phyloP scores from a whole-genome alignment of 2,888 invertebrate genomes.

The Imbricaverruca yamaguchii region DNA sequence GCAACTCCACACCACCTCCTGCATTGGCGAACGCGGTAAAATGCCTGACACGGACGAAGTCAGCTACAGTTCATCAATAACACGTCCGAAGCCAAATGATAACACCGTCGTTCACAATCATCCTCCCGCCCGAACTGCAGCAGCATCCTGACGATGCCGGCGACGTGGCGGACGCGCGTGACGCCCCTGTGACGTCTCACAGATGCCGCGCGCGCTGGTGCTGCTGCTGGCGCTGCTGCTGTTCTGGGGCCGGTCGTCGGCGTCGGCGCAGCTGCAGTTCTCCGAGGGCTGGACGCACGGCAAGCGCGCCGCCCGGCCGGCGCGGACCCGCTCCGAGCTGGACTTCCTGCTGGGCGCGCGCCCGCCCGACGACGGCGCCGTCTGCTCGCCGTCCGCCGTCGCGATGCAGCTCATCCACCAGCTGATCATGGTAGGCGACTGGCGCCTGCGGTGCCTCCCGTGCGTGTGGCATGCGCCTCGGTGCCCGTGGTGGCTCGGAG shows the following conservation, averaged over 20 bases:
- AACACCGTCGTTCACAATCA: no score
- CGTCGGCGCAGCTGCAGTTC: not conserved
- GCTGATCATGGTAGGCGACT: not conserved
- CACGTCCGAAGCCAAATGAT: no score
- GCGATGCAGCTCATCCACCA: not conserved
- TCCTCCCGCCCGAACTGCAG: no score
- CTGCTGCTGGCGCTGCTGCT: slow-evolving; percentile 13
- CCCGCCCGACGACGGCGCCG: not conserved
- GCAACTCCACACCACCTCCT: no score
- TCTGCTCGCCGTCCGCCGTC: not conserved
- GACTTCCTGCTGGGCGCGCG: not conserved
- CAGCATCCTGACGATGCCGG: no score
- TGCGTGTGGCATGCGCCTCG: no score
- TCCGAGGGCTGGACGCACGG: slow-evolving; percentile 1
- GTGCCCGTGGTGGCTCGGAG: no score
- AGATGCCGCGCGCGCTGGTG: not conserved
- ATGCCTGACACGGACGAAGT: no score
- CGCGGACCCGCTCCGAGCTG: not conserved
- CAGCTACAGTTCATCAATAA: no score
- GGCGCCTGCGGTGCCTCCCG: no score
- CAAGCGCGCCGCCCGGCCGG: not conserved
- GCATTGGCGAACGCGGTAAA: no score
- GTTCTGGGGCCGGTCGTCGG: not conserved
- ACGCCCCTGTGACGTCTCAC: not conserved
- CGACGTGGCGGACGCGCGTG: no score